Evolutionary conservation across 2,797 vertebrate species (phyloP).

Genomic region (Hippopotamyrus pictus): DNA sequence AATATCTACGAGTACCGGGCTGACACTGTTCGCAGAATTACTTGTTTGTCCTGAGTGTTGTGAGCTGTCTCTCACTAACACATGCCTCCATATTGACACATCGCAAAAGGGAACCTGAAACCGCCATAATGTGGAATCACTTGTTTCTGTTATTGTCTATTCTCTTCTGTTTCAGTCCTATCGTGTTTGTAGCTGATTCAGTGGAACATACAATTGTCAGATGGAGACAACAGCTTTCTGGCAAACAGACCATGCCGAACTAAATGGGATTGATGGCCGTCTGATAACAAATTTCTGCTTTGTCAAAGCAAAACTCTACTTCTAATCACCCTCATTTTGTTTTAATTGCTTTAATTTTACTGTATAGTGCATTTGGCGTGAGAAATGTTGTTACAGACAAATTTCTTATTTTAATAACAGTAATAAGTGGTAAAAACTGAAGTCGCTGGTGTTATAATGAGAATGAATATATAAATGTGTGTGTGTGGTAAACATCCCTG

Average conservation of each 20-base stretch:
- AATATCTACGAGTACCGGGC: neutral
- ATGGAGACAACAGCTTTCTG: neutral
- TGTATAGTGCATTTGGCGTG: neutral
- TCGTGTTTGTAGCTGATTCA: neutral
- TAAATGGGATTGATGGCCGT: neutral
- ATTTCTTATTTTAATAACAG: no score
- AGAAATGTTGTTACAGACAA: neutral
- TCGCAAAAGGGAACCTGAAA: neutral
- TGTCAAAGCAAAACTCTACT: neutral
- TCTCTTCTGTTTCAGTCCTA: neutral
- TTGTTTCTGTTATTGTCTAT: neutral
- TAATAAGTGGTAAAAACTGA: neutral
- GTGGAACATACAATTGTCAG: neutral
- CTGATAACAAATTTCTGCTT: neutral
- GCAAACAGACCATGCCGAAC: neutral
- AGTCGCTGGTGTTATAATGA: neutral
- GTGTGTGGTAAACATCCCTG: neutral
- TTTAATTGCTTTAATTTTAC: neutral
- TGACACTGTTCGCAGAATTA: neutral
- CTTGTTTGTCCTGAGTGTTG: neutral
- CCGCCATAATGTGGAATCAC: conserved; percentile 1
- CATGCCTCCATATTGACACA: neutral
- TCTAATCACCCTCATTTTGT: neutral
- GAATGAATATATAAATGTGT: neutral
- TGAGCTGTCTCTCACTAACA: neutral